A percentile compares a stretch with the other conserved stretches of the same genome.
Conservation (phyloP, 1,140 invertebrate species). For the Ganaspis sp. region DNA sequence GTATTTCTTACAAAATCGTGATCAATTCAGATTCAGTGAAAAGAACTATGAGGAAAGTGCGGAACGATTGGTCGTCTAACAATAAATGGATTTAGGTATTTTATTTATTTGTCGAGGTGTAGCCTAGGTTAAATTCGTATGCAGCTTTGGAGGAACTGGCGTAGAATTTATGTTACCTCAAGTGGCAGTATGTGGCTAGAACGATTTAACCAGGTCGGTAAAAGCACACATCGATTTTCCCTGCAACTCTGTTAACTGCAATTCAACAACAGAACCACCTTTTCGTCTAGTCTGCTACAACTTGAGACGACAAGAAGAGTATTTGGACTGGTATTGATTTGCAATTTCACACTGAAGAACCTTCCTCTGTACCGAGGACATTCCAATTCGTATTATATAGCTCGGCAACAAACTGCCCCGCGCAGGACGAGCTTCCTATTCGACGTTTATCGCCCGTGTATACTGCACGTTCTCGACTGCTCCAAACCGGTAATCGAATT, state of each 20-base stretch:
- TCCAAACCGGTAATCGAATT: slow-evolving; percentile 51
- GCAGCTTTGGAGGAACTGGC: background rate
- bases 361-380: slow-evolving; percentile 35
- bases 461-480: slow-evolving; percentile 45
- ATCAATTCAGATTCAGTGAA: background rate
- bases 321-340: slow-evolving; percentile 47
- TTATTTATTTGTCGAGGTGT: background rate
- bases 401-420: slow-evolving; percentile 39
- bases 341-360: slow-evolving; percentile 45
- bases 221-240: slow-evolving; percentile 18
- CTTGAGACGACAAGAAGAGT: slow-evolving; percentile 33
- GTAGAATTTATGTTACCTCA: background rate
- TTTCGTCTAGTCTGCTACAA: background rate
- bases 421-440: slow-evolving; percentile 41
- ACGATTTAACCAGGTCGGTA: slow-evolving; percentile 6
- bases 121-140: background rate
- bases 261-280: slow-evolving; percentile 12
- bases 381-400: slow-evolving; percentile 40
- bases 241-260: background rate
- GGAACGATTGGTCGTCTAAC: background rate
- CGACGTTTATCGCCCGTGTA: slow-evolving; percentile 50
- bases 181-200: slow-evolving; percentile 12
- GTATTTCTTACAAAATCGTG: background rate
- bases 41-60: background rate
- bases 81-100: background rate